A percentile compares a stretch with the other conserved stretches of the same genome.
Conservation (phyloP, 2,888 invertebrate species). For the Drosophila neonasuta region DNA sequence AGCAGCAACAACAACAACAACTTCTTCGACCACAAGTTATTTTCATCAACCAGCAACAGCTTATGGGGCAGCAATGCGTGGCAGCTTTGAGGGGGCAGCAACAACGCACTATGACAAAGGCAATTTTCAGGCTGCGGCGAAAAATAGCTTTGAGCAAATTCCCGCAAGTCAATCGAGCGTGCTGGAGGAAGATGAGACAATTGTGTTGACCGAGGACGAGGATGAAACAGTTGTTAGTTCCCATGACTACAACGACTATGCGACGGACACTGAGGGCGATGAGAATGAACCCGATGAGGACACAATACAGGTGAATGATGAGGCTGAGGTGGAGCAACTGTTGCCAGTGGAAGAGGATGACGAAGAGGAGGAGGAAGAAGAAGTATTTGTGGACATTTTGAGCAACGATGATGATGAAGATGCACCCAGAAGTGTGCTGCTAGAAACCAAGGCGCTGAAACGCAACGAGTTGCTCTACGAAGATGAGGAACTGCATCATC, state of each 20-base stretch:
- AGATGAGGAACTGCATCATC: constrained; percentile 80
- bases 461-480: constrained; percentile 80
- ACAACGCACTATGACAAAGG: constrained; percentile 54
- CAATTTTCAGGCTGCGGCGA: constrained; percentile 62
- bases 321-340: constrained; percentile 42
- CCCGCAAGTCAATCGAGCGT: constrained; percentile 75
- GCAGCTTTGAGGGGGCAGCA: constrained; percentile 10
- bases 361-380: constrained; percentile 70
- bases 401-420: constrained; percentile 80
- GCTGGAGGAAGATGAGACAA: constrained; percentile 80
- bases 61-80: constrained; percentile 29
- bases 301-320: constrained; percentile 79
- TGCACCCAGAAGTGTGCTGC: constrained; percentile 34
- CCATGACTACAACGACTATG: constrained; percentile 79
- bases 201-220: constrained; percentile 82
- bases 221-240: constrained; percentile 79
- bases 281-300: constrained; percentile 29
- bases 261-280: constrained; percentile 65
- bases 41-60: constrained; percentile 46
- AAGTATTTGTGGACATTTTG: constrained; percentile 81
- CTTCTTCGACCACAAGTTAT: constrained; percentile 36
- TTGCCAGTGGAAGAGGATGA: constrained; percentile 33
- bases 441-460: constrained; percentile 70
- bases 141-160: constrained; percentile 75
- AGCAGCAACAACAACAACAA: neutral